Evolutionary conservation across 2,797 vertebrate species (phyloP), one percentile per base, ranked within the genome.

Genomic region (Melanogrammus aeglefinus): DNA sequence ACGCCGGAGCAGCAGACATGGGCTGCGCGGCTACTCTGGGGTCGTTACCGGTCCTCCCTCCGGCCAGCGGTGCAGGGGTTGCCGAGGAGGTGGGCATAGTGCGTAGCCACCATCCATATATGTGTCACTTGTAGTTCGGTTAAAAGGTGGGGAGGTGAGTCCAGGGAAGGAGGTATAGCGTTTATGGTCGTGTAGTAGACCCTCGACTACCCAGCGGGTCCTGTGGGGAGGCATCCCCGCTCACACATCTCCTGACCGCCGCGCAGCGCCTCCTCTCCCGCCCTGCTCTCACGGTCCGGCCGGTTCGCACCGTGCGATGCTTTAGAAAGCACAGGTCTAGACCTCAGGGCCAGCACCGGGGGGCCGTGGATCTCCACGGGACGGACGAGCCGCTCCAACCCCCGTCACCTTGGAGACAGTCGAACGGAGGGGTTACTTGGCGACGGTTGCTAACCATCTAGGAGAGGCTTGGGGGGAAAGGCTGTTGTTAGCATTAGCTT

Each of bases 51-150:
- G 83, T 88, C 73, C 82, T 88, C 74, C 82, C 82, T 83, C 82
- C 88, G 81, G 85, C 81, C 88, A 12, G 83, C 51, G 88, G 76
- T 80, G 88, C 78, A 44, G 76, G 82, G 83, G 85, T 90, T 75
- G 87, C 79, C 77, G 90, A 87, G 86, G 88, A 81, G 86, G 85
- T 89, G 85, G 85, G 91, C 92, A 93, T 93, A 6, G 87, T 92
- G 92, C 85, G 84, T 85, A 84, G 88, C 91, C 90, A 92, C 88
- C 90, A 92, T 92, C 91, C 90, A 91, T 90, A 89, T 81, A 92
- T 79, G 85, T 78, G 84, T 79, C 80, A 87, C 83, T 80, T 14
- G 80, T 79, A 29, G 76, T 80, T 77, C 47, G 77, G 83, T 85
- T 88, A 69, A 71, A 80, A 82, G 75, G 75, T 81, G 73, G 79